Conservation (phyloP, 2,113 vertebrate genomes). For the Bubo blakistoni region DNA sequence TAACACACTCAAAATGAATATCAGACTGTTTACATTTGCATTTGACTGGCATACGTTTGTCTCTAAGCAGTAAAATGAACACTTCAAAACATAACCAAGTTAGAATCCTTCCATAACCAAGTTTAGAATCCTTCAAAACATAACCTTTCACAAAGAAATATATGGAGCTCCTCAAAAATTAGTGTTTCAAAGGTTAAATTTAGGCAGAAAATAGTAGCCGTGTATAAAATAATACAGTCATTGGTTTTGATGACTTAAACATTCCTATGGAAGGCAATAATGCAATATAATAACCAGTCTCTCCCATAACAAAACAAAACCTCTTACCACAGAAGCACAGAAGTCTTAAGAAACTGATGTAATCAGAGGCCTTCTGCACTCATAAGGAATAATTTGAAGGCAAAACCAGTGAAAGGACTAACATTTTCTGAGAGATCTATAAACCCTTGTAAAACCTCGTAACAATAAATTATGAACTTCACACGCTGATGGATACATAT, state of each 20-base stretch:
- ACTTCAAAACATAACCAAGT: slow-evolving; percentile 3
- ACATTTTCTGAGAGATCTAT: background rate
- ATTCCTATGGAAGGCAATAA: background rate
- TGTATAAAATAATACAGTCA: background rate
- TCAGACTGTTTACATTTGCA: slow-evolving; percentile 12
- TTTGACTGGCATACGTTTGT: background rate
- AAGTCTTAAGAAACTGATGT: background rate
- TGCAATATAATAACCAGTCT: background rate
- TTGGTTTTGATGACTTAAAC: background rate
- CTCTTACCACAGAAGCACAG: background rate
- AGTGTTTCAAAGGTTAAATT: background rate
- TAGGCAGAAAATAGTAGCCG: background rate
- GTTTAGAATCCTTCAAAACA: background rate
- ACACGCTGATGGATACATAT: background rate
- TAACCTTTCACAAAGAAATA: background rate
- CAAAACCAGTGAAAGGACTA: background rate
- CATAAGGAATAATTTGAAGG: background rate
- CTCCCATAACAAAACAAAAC: background rate
- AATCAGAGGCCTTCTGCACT: background rate
- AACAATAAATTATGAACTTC: background rate
- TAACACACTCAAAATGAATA: slow-evolving; percentile 60
- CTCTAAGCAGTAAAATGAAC: slow-evolving; percentile 5
- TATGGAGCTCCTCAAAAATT: background rate
- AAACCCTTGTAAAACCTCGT: background rate
- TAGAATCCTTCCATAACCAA: too few relatives aligned